Base-by-base conservation (phyloP, 2,797 vertebrate genomes). In the Calcarius lapponicus region DNA sequence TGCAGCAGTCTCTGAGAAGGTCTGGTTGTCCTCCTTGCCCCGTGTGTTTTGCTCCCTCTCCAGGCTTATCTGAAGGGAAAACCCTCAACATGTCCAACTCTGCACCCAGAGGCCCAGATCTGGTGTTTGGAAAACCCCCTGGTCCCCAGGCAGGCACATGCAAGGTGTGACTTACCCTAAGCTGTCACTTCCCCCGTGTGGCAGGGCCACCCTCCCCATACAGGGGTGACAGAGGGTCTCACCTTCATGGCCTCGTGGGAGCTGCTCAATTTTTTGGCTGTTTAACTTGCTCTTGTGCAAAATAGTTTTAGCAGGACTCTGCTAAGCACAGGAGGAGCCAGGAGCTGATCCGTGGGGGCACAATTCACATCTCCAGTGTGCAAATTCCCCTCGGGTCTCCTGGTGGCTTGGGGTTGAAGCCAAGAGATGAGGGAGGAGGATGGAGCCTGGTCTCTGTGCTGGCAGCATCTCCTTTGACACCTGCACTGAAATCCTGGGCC, bases 341-440 rank as follows among this genome's bases (percentile, higher is more conserved):
- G 61, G 54, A 83, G 26, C 71, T 72, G 58, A 45, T 57, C n/a
- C 72, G n/a, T 6, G 18, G 58, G 57, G 60, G 6, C 9, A 57
- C 25, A 21, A 28, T 34, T 50, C 20, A 1, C 16, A 3, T 34
- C 38, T 32, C 34, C 29, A 51, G 11, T 32, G 36, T 43, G n/a
- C 0, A 0, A 21, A 8, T 38, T 51, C 56, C n/a, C 15, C n/a
- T 38, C 0, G 0, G 38, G 10, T 32, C 54, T 80, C 31, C 32
- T 40, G 66, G 11, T 38, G 85, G 36, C 45, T 34, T 62, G 74
- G 79, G 40, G 22, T 6, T 2, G 3, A 28, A 92, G 71, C 45
- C 61, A 64, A 47, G 86, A 57, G 60, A 29, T 1, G 40, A 51
- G 50, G 66, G 50, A 72, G 48, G 76, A 72, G 38, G 65, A 80